A percentile compares a stretch with the other conserved stretches of the same genome.
Conservation (phyloP, 2,888 invertebrate species). For the Hemaris fuciformis region DNA sequence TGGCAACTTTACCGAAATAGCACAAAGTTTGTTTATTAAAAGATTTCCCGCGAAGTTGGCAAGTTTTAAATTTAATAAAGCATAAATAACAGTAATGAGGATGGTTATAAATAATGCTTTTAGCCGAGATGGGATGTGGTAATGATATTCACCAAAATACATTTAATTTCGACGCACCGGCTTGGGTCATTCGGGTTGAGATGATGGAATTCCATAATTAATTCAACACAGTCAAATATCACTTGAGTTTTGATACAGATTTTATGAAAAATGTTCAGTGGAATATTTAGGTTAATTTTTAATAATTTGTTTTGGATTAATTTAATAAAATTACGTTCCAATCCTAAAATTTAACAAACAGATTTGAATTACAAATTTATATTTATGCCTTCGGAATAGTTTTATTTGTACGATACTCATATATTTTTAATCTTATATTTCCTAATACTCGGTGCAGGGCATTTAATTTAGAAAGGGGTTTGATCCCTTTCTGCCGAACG, state of each 20-base stretch:
- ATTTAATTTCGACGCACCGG: not conserved
- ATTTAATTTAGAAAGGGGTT: too few relatives aligned
- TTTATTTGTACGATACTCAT: too few relatives aligned
- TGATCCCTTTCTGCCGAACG: too few relatives aligned
- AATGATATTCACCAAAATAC: slow-evolving; percentile 9
- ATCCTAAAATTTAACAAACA: too few relatives aligned
- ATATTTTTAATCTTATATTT: too few relatives aligned
- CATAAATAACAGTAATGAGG: slow-evolving; percentile 42
- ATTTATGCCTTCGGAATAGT: too few relatives aligned
- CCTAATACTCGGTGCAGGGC: too few relatives aligned
- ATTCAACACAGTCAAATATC: not conserved
- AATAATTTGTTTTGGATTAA: too few relatives aligned
- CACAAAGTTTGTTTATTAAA: slow-evolving; percentile 50
- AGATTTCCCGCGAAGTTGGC: slow-evolving; percentile 41
- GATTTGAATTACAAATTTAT: too few relatives aligned
- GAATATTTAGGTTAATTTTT: not conserved
- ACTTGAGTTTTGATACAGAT: not conserved
- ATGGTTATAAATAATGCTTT: slow-evolving; percentile 20
- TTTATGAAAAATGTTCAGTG: not conserved
- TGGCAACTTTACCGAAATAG: slow-evolving; percentile 43
- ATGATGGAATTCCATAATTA: not conserved
- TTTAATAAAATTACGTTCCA: too few relatives aligned
- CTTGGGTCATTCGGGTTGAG: not conserved
- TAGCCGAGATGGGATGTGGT: not conserved
- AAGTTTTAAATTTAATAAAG: slow-evolving; percentile 56